A percentile compares a stretch with the other conserved stretches of the same genome.
Evolutionary conservation across 2,113 vertebrate species (phyloP).

Genomic region (Mormyrus lacerda): DNA sequence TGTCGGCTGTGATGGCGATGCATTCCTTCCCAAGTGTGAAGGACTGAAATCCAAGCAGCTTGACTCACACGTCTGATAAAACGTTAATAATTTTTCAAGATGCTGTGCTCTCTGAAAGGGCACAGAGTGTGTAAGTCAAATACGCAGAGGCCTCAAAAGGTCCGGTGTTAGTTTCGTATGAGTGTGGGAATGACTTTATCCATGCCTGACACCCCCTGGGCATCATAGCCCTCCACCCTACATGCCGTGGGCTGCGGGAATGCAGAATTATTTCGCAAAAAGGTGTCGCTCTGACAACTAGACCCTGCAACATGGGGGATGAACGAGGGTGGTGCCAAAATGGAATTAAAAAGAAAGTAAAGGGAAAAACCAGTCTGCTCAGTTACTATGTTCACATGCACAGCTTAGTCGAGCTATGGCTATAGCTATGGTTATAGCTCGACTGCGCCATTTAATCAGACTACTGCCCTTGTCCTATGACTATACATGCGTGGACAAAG

Average conservation of each 20-base stretch:
- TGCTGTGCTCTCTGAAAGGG: background rate
- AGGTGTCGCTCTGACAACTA: background rate
- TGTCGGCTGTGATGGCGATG: background rate
- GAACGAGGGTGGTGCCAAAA: background rate
- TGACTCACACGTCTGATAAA: background rate
- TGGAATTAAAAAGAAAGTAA: background rate
- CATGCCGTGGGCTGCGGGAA: background rate
- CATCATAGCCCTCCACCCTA: background rate
- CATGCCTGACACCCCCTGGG: background rate
- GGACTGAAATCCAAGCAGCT: background rate
- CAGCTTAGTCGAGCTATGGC: too few relatives aligned
- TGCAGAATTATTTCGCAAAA: background rate
- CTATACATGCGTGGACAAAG: too few relatives aligned
- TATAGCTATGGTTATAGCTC: too few relatives aligned
- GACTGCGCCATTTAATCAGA: too few relatives aligned
- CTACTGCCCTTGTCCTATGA: too few relatives aligned
- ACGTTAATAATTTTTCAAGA: background rate
- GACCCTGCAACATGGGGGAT: background rate
- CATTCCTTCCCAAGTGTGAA: background rate
- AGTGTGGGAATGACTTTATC: background rate
- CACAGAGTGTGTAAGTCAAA: background rate
- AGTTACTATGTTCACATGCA: too few relatives aligned
- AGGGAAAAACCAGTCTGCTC: background rate
- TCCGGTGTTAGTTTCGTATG: background rate
- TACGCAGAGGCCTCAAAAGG: background rate